Evolutionary conservation across 2,888 invertebrate genomes (phyloP).

Genomic region (Himalopsyche tibetana): DNA sequence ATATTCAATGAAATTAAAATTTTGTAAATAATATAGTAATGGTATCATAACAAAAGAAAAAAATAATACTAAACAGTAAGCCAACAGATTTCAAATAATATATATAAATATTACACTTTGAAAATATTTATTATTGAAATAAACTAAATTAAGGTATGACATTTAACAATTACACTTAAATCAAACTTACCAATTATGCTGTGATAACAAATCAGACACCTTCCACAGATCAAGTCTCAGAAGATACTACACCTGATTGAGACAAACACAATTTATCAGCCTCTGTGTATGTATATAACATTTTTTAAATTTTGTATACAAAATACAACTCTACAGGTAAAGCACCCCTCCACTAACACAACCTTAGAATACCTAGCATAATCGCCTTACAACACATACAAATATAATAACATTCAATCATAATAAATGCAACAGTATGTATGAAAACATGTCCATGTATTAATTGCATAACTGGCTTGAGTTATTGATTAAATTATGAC

Average conservation of each 20-base stretch:
- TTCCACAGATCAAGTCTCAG: not conserved
- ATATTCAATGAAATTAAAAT: no score
- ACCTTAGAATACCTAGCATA: not conserved
- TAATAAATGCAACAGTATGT: not conserved
- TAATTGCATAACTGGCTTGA: slow-evolving; percentile 13
- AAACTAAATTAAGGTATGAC: not conserved
- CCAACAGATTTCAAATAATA: no score
- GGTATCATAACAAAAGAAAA: no score
- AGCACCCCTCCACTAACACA: slow-evolving; percentile 8
- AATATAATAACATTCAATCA: not conserved
- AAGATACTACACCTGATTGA: not conserved
- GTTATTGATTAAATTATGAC: slow-evolving; percentile 18
- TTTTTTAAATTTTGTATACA: slow-evolving; percentile 1
- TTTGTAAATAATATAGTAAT: no score
- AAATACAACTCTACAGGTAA: slow-evolving; percentile 20
- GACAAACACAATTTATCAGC: not conserved
- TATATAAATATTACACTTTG: no score
- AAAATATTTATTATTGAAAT: no score
- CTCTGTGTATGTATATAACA: not conserved
- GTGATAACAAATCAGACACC: not conserved
- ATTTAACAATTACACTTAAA: not conserved
- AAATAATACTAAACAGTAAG: no score
- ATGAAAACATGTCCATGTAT: not conserved
- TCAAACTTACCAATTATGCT: not conserved
- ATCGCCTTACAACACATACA: not conserved